Conservation (phyloP, 2,797 vertebrate genomes). For the Melanogrammus aeglefinus region DNA sequence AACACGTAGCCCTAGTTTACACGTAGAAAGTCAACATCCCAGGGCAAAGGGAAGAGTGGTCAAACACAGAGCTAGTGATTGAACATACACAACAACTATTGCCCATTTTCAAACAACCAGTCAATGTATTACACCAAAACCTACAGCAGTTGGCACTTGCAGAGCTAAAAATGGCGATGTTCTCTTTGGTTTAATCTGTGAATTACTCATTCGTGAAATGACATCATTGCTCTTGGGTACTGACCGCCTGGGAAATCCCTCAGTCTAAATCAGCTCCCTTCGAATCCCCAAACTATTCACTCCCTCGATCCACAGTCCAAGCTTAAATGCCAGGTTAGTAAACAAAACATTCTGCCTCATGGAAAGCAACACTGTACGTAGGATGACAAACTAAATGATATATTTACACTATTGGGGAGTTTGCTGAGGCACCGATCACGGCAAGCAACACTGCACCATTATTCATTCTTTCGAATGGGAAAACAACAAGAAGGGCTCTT, state of each 20-base stretch:
- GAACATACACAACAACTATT: neutral
- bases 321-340: neutral
- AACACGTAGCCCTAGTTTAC: neutral
- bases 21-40: neutral
- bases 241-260: neutral
- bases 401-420: neutral
- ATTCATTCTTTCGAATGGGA: neutral
- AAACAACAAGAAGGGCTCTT: neutral
- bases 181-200: neutral
- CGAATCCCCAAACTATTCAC: neutral
- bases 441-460: neutral
- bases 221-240: neutral
- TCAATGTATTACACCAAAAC: neutral
- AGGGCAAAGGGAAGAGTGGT: neutral
- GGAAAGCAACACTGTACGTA: too few species aligned
- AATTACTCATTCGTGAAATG: neutral
- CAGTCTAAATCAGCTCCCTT: neutral
- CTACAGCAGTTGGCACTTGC: neutral
- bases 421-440: neutral
- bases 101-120: neutral
- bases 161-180: neutral
- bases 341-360: neutral
- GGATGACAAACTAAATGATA: neutral
- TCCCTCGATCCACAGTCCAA: neutral
- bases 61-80: neutral